Evolutionary conservation across 2,113 vertebrate genomes (phyloP).

Genomic region (Pomatostomus ruficeps): DNA sequence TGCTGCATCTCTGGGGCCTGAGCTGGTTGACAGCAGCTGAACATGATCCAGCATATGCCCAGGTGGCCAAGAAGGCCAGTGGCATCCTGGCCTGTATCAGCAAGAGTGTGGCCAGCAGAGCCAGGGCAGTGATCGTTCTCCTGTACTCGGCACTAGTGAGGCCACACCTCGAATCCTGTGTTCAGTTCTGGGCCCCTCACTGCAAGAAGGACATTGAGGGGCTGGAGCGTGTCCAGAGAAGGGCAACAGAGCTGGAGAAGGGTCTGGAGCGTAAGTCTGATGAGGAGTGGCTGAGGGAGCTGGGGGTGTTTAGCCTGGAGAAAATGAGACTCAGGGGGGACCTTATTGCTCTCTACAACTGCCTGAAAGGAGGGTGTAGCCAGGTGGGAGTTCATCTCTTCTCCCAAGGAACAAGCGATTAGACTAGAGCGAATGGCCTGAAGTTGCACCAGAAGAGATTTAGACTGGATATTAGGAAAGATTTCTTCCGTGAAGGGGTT

Average conservation of each 20-base stretch:
- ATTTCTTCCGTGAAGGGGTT: not conserved
- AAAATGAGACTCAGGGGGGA: not conserved
- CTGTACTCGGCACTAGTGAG: rapidly evolving
- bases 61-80: not conserved
- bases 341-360: not conserved
- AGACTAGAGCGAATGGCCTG: not conserved
- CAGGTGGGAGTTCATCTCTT: not conserved
- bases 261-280: rapidly evolving
- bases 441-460: not conserved
- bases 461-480: not conserved
- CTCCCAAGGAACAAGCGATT: not conserved
- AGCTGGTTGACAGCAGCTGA: not conserved
- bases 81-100: not conserved
- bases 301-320: not conserved
- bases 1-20: not conserved
- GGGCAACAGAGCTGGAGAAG: rapidly evolving
- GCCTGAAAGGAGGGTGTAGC: not conserved
- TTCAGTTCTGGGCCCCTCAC: not conserved
- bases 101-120: not conserved
- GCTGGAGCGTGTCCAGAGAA: not conserved
- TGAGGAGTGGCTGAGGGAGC: not conserved
- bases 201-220: not conserved
- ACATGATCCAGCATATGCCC: rapidly evolving
- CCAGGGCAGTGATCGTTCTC: rapidly evolving
- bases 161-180: rapidly evolving